A percentile compares a stretch with the other conserved stretches of the same genome.
Evolutionary conservation across 92 coral and sea anemone genomes (phyloP).

Genomic region (Epizoanthus fatuus): DNA sequence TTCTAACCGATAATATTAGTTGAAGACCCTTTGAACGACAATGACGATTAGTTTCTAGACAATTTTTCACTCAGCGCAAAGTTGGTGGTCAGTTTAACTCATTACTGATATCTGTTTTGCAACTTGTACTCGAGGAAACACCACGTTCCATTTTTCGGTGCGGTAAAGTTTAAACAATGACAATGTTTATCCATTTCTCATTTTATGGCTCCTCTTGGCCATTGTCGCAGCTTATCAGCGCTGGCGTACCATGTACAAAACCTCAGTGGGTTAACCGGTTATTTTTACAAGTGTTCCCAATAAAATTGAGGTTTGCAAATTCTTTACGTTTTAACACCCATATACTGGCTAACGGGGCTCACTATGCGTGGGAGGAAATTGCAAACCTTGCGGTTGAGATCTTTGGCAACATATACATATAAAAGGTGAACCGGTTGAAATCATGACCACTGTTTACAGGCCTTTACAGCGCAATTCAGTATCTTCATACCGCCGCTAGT

Average conservation of each 20-base stretch:
- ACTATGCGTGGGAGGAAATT: neutral
- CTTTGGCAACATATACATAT: neutral
- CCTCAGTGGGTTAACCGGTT: neutral
- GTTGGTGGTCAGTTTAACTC: no score
- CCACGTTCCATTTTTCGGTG: no score
- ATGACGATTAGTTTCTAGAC: no score
- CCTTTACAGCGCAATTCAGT: slow-evolving; percentile 6
- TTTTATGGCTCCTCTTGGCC: neutral
- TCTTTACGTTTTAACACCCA: neutral
- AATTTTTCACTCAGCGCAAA: no score
- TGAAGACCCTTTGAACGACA: no score
- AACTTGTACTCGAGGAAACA: no score
- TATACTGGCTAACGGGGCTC: neutral
- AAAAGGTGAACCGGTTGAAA: neutral
- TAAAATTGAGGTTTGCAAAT: neutral
- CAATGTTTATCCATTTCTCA: neutral
- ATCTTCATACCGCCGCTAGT: neutral
- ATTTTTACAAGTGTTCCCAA: slow-evolving; percentile 26
- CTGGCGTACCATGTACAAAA: slow-evolving; percentile 2
- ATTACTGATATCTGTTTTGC: no score
- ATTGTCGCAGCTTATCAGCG: neutral
- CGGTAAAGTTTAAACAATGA: neutral
- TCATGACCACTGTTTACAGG: neutral
- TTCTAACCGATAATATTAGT: no score
- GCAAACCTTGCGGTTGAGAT: neutral